phyloP scores from a whole-genome alignment of 2,888 invertebrate species.

The Orthosia gothica region DNA sequence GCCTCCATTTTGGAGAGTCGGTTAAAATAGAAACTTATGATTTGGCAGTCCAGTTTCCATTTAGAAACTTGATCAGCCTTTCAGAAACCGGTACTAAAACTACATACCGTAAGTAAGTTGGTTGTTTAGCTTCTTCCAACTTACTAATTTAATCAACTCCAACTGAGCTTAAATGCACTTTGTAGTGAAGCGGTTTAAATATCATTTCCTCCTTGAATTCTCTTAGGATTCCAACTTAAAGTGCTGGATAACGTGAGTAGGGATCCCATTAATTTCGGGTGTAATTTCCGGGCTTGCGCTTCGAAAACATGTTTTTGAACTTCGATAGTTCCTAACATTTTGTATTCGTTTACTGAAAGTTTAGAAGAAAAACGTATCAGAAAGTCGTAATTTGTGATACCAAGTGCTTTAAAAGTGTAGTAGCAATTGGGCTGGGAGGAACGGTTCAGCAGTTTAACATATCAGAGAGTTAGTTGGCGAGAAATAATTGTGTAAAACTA shows the following conservation, averaged over 20 bases:
- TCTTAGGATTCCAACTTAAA: slow-evolving; percentile 15
- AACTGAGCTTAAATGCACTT: slow-evolving; percentile 40
- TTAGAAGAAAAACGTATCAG: not conserved
- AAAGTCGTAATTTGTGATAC: not conserved
- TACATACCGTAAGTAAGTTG: slow-evolving; percentile 4
- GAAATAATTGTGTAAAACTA: slow-evolving; percentile 2
- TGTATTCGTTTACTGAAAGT: not conserved
- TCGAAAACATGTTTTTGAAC: not conserved
- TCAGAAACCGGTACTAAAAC: not conserved
- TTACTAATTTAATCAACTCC: slow-evolving; percentile 35
- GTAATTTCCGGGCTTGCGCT: not conserved
- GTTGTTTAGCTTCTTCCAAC: slow-evolving; percentile 15
- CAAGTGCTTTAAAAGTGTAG: not conserved
- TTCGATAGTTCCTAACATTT: too few relatives aligned
- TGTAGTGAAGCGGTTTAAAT: slow-evolving; percentile 26
- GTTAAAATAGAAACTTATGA: too few relatives aligned
- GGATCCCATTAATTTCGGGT: not conserved
- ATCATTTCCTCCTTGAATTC: slow-evolving; percentile 37
- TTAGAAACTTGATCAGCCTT: slow-evolving; percentile 6
- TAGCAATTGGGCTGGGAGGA: not conserved
- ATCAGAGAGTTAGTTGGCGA: slow-evolving; percentile 23
- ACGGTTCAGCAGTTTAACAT: slow-evolving; percentile 15
- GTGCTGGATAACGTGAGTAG: not conserved
- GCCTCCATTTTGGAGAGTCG: too few relatives aligned
- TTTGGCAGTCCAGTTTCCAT: not conserved